Base-by-base conservation (phyloP, 1,140 invertebrate genomes). In the Zaprionus africanus region DNA sequence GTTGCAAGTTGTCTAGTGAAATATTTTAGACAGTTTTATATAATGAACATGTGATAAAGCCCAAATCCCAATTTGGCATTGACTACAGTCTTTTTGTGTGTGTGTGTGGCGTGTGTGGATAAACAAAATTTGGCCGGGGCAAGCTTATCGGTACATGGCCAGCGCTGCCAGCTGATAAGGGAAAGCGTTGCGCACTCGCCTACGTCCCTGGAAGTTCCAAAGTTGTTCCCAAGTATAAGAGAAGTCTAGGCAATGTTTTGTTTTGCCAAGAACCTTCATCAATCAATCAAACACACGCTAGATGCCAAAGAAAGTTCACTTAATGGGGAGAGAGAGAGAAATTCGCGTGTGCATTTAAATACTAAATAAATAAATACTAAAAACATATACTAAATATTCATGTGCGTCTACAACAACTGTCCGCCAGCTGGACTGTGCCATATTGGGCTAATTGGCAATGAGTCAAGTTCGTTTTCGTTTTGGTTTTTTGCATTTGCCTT, bases 391-490 rank as follows among this genome's bases (percentile, higher is more conserved):
- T 31, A 31, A 31, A 31, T 31, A 34, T 34, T 65, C 34, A 73
- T 28, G 38, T 31, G 2, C 15, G 26, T 3, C 26, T 24, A 67
- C 56, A 58, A 57, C 65, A 74, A 68, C 72, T 70, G 31, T 34
- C 31, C 66, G 72, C 63, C 72, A 75, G 59, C 72, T 68, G 58
- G 64, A 66, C 53, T 51, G 63, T 57, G 59, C 66, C 66, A 46
- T 75, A 62, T 75, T 62, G 28, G 66, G 72, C 72, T 75, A 75
- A 75, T 75, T 75, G 72, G 72, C 59, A 75, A 69, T 75, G 72
- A 75, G 59, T 70, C 72, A 70, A 75, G 72, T 58, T 74, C 65
- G 56, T 28, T 57, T 38, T 61, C 65, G 56, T 28, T 57, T 38
- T 61, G 36, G 24, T 5, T 57, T 38, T 57, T 63, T 26, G 54